Evolutionary conservation across 2,797 vertebrate genomes (phyloP).

Genomic region (Aeoliscus strigatus): DNA sequence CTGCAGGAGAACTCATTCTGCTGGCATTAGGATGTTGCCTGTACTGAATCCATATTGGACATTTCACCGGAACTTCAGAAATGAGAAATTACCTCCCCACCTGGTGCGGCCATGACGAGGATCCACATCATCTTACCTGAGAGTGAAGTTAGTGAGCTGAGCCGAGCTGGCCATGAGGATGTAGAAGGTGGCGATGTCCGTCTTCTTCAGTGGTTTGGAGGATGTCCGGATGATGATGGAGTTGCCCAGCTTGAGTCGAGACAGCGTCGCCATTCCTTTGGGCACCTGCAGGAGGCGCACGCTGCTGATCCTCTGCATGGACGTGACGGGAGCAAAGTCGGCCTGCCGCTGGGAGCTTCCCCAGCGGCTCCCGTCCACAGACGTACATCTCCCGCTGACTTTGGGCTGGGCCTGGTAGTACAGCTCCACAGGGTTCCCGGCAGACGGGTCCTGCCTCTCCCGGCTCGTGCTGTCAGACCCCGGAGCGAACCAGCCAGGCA

Average conservation of each 20-base stretch:
- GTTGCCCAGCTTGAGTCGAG: constrained; percentile 81
- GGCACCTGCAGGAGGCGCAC: constrained; percentile 82
- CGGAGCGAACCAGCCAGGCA: constrained; percentile 79
- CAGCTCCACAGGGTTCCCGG: constrained; percentile 85
- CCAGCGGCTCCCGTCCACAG: constrained; percentile 54
- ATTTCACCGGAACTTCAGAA: constrained; percentile 9
- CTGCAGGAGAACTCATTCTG: constrained; percentile 14
- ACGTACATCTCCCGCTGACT: constrained; percentile 70
- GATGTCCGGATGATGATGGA: constrained; percentile 80
- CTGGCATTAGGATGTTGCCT: background rate
- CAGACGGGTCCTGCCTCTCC: constrained; percentile 70
- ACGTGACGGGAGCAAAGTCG: constrained; percentile 77
- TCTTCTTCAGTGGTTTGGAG: constrained; percentile 80
- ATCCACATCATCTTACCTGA: constrained; percentile 81
- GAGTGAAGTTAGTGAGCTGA: constrained; percentile 83
- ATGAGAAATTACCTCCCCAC: too few relatives aligned
- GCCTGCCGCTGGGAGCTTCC: constrained; percentile 59
- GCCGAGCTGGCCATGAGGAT: constrained; percentile 80
- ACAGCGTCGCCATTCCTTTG: constrained; percentile 70
- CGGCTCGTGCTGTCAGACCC: constrained; percentile 76
- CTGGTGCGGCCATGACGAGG: too few relatives aligned
- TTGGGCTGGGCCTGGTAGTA: constrained; percentile 80
- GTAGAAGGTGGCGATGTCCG: constrained; percentile 84
- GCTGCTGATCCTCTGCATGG: constrained; percentile 88
- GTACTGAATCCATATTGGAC: constrained; percentile 14